Percentiles rank a stretch among this genome's conserved stretches.
Evolutionary conservation across 2,797 vertebrate species (phyloP).

Genomic region (Spondyliosoma cantharus): DNA sequence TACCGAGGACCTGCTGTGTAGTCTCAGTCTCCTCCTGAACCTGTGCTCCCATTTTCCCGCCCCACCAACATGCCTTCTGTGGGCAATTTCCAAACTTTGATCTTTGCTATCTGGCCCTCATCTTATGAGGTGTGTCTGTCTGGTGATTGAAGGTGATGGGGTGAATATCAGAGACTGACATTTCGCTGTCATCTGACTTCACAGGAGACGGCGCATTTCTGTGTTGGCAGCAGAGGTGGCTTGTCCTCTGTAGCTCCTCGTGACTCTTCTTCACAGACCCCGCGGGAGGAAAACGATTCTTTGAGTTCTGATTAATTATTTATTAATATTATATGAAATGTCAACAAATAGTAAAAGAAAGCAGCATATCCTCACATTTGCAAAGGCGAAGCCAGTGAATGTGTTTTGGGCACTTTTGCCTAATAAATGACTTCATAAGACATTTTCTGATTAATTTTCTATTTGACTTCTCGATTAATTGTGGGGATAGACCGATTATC

Average conservation of each 20-base stretch:
- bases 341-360: not conserved
- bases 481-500: too few species aligned
- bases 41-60: conserved; percentile 16
- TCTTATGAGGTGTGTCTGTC: conserved; percentile 56
- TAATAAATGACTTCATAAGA: not conserved
- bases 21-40: conserved; percentile 30
- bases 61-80: conserved; percentile 40
- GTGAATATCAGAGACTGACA: conserved; percentile 68
- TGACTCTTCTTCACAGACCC: conserved; percentile 17
- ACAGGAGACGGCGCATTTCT: conserved; percentile 48
- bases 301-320: not conserved
- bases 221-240: conserved; percentile 26
- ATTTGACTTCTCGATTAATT: not conserved
- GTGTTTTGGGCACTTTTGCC: not conserved
- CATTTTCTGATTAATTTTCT: conserved; percentile 14
- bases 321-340: conserved; percentile 4
- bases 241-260: conserved; percentile 16
- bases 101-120: conserved; percentile 67
- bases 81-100: conserved; percentile 66
- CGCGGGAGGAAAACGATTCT: not conserved
- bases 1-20: not conserved
- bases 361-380: not conserved
- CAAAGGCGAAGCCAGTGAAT: not conserved
- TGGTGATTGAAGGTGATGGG: conserved; percentile 69
- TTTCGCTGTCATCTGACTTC: conserved; percentile 73